phyloP scores from a whole-genome alignment of 2,113 vertebrate species.

The Cephalophus harveyi region DNA sequence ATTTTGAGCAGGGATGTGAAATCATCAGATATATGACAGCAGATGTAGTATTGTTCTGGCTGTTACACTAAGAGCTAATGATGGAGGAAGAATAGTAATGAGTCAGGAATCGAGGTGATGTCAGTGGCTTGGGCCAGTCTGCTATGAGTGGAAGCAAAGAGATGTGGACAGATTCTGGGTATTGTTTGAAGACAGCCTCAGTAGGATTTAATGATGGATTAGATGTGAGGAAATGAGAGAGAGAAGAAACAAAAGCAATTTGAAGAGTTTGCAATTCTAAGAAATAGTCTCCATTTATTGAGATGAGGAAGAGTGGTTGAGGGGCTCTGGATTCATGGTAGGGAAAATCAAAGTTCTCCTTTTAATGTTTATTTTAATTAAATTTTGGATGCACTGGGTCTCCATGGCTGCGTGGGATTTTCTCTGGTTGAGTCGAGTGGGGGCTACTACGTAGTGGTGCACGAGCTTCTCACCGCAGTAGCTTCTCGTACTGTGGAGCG shows the following conservation, averaged over 20 bases:
- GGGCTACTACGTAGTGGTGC: not conserved
- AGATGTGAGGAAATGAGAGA: not conserved
- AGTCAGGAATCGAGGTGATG: not conserved
- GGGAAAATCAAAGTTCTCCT: not conserved
- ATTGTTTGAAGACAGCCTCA: not conserved
- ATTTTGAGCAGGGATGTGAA: not conserved
- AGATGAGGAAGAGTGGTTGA: not conserved
- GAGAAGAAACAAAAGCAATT: not conserved
- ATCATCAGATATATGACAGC: not conserved
- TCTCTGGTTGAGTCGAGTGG: not conserved
- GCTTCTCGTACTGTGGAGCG: not conserved
- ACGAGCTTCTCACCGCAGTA: not conserved
- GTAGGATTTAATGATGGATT: not conserved
- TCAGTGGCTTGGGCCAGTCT: not conserved
- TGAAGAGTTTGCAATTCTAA: not conserved
- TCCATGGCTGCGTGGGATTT: not conserved
- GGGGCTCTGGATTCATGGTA: not conserved
- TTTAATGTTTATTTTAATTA: not conserved
- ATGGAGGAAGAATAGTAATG: not conserved
- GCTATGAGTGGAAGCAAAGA: not conserved
- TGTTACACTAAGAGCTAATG: not conserved
- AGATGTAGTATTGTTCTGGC: not conserved
- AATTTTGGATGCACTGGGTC: not conserved
- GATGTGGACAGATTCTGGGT: not conserved
- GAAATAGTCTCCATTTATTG: not conserved